Evolutionary conservation across 2,113 vertebrate genomes (phyloP), one percentile per base, ranked within the genome.

Genomic region (Corythornis vintsioides): DNA sequence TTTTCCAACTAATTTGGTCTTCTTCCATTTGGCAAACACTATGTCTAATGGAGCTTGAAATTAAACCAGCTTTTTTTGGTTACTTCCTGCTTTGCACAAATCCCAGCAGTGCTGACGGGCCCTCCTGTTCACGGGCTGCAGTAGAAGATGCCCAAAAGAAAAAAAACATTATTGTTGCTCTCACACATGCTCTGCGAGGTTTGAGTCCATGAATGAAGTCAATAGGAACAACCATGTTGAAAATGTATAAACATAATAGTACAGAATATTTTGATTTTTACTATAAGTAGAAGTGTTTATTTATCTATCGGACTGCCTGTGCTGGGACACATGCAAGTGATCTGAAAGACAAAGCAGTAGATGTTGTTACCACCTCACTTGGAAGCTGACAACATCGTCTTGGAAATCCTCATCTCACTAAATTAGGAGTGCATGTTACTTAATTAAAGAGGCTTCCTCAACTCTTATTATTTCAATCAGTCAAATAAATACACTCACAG

Each of bases 31-130:
- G 95, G 93, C 92, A 84, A 94, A 86, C 66, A 35, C 42, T 53
- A 29, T 73, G 57, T 47, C 80, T 93, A 97, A 97, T 88, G 59
- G 65, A 90, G 85, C 90, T 48, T 94, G 96, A 97, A 95, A 96
- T 95, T 95, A 95, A 94, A 95, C 40, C 83, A 84, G 45, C n/a
- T 90, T 93, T 94, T 93, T 93, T 93, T 93, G 83, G 90, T 95
- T 90, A 94, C 80, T 94, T 94, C 59, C 75, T 84, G 60, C 89
- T 96, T 90, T 93, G 48, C 55, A 89, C 38, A 83, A 94, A 83
- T 64, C 71, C 81, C 60, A 89, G 47, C 35, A 89, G 83, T 21
- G 79, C 88, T 65, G 79, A 93, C 4, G 15, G 76, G 74, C 88
- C 87, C 76, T 83, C 67, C 60, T 90, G 77, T 77, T 93, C 82